Conservation (phyloP, 2,888 invertebrate genomes). For the Hermaeophaga mercurialis region DNA sequence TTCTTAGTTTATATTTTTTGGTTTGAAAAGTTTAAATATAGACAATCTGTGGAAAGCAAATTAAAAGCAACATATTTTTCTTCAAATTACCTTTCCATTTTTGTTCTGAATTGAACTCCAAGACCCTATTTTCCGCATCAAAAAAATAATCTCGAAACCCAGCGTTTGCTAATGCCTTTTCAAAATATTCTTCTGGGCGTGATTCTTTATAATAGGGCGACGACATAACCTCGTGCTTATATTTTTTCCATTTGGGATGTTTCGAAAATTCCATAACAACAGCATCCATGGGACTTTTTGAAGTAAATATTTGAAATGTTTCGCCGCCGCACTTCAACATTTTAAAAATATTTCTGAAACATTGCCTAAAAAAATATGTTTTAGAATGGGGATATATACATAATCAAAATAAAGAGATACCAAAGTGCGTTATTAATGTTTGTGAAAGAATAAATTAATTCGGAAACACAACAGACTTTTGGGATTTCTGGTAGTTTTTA, state of each 20-base stretch:
- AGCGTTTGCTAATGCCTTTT: neutral
- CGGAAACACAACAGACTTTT: too few relatives aligned
- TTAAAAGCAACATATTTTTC: too few relatives aligned
- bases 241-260: constrained; percentile 17
- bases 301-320: neutral
- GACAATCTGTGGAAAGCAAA: too few relatives aligned
- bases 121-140: neutral
- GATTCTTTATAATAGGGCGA: neutral
- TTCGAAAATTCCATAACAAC: neutral
- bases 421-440: too few relatives aligned
- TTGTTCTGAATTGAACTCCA: too few relatives aligned
- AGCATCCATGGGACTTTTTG: neutral
- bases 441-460: too few relatives aligned
- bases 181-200: neutral
- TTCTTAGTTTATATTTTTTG: too few relatives aligned
- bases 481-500: too few relatives aligned
- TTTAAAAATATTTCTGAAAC: constrained; percentile 3
- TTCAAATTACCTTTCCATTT: too few relatives aligned
- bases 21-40: too few relatives aligned
- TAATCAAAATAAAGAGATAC: too few relatives aligned
- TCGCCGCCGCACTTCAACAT: constrained; percentile 10
- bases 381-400: too few relatives aligned
- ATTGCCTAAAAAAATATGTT: neutral
- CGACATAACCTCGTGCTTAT: neutral
- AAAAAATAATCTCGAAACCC: constrained; percentile 2